Conservation (phyloP, 2,113 vertebrate genomes). For the Gambusia affinis region DNA sequence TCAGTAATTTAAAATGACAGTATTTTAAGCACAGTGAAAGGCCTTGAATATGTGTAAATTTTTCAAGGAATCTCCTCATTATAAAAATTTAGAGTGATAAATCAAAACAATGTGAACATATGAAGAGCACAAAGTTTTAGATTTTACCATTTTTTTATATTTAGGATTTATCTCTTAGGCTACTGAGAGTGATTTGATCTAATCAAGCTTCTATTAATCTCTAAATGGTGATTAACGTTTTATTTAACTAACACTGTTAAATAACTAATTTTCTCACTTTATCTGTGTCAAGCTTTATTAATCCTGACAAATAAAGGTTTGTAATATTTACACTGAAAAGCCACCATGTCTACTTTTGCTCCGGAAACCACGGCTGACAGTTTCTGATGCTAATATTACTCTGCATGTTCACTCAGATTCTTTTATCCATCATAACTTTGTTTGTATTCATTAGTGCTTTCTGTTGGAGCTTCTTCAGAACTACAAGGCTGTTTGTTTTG, state of each 20-base stretch:
- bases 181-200: too few species aligned
- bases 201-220: constrained; percentile 32
- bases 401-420: constrained; percentile 52
- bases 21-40: constrained; percentile 15
- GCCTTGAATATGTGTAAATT: background rate
- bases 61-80: background rate
- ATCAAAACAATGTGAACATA: background rate
- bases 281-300: constrained; percentile 27
- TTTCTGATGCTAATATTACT: constrained; percentile 68
- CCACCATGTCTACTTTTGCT: constrained; percentile 27
- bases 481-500: constrained; percentile 67
- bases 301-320: constrained; percentile 40
- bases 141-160: background rate
- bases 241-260: constrained; percentile 18
- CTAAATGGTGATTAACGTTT: constrained; percentile 23
- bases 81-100: background rate
- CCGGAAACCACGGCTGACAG: constrained; percentile 46
- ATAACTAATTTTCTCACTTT: constrained; percentile 3
- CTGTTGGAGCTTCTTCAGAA: constrained; percentile 64
- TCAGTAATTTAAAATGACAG: background rate
- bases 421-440: constrained; percentile 53
- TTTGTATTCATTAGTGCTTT: constrained; percentile 72
- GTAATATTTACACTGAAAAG: constrained; percentile 52
- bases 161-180: background rate
- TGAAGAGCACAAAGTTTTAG: background rate